A percentile compares a stretch with the other conserved stretches of the same genome.
These are phyloP conservation scores for Belgica antarctica DNA, from an alignment of 2,888 invertebrate genomes.

Conservation along the genomic window DNA sequence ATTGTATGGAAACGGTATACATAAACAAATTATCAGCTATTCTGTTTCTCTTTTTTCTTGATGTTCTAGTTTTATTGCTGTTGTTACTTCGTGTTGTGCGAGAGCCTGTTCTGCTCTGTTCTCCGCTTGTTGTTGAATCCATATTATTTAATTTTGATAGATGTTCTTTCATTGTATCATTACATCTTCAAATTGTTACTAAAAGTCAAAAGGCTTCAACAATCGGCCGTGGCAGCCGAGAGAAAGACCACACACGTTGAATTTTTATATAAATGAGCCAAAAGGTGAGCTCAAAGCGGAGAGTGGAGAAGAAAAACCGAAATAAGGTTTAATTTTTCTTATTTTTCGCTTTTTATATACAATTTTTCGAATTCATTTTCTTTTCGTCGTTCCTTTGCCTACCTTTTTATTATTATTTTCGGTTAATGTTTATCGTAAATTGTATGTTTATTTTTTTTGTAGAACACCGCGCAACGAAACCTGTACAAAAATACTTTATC, in stretches of 20 bases:
- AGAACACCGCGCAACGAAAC: conserved; percentile 44
- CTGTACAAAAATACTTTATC: conserved; percentile 43
- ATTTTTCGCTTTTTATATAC: conserved; percentile 41
- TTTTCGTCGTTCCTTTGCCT: too few species aligned
- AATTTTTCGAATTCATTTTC: conserved; percentile 32
- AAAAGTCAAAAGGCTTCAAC: conserved; percentile 43
- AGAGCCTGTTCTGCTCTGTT: too few species aligned
- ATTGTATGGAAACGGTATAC: conserved; percentile 32
- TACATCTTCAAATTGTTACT: conserved; percentile 43
- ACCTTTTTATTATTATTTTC: conserved; percentile 42
- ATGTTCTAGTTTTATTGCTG: conserved; percentile 43
- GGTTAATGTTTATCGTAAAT: conserved; percentile 44
- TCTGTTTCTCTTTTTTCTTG: conserved; percentile 39
- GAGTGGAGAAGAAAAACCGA: too few species aligned
- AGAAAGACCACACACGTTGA: conserved; percentile 44
- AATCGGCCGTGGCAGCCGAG: conserved; percentile 22
- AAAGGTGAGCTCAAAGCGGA: conserved; percentile 28
- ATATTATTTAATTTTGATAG: conserved; percentile 41
- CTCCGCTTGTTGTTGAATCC: conserved; percentile 8
- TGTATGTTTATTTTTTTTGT: conserved; percentile 44
- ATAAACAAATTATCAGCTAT: conserved; percentile 44
- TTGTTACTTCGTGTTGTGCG: conserved; percentile 38
- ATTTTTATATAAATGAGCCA: conserved; percentile 30
- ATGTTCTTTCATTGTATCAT: conserved; percentile 43
- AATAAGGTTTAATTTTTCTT: conserved; percentile 43